Evolutionary conservation across 2,888 invertebrate genomes (phyloP).

Genomic region (Microctonus hyperodae): DNA sequence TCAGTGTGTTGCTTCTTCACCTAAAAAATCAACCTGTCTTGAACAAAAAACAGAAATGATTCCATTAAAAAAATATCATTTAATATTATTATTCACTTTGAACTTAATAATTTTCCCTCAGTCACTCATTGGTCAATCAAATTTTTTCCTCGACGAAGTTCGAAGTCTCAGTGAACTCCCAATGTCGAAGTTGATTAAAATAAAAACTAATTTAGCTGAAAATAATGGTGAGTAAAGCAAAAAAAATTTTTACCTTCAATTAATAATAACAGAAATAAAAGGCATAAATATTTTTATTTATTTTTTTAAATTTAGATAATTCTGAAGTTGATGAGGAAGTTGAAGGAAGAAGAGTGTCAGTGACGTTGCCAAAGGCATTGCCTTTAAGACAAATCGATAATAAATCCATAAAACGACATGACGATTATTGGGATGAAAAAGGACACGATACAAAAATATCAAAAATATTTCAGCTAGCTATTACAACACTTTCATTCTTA

Average conservation of each 20-base stretch:
- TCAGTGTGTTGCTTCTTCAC: background rate
- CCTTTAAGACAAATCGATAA: constrained; percentile 46
- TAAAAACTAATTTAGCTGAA: constrained; percentile 65
- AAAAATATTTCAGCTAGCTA: constrained; percentile 78
- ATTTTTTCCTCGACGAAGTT: constrained; percentile 52
- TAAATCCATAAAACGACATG: constrained; percentile 53
- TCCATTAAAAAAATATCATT: constrained; percentile 10
- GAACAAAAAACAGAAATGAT: background rate
- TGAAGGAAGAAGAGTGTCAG: constrained; percentile 31
- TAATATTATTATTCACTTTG: constrained; percentile 11
- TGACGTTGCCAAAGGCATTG: constrained; percentile 49
- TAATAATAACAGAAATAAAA: background rate
- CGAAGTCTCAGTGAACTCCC: constrained; percentile 73
- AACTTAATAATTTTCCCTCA: background rate
- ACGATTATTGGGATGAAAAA: constrained; percentile 65
- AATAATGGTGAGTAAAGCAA: constrained; percentile 43
- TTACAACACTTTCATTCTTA: constrained; percentile 81
- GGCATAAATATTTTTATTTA: background rate
- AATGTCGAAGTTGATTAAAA: constrained; percentile 72
- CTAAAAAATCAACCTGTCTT: background rate
- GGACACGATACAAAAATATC: constrained; percentile 71
- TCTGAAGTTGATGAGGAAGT: constrained; percentile 23
- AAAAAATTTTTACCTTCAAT: background rate
- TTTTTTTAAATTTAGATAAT: constrained; percentile 9
- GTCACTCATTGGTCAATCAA: constrained; percentile 8